Percentiles rank a stretch among this genome's conserved stretches.
Conservation (phyloP, 2,888 invertebrate genomes). For the Papilio demoleus region DNA sequence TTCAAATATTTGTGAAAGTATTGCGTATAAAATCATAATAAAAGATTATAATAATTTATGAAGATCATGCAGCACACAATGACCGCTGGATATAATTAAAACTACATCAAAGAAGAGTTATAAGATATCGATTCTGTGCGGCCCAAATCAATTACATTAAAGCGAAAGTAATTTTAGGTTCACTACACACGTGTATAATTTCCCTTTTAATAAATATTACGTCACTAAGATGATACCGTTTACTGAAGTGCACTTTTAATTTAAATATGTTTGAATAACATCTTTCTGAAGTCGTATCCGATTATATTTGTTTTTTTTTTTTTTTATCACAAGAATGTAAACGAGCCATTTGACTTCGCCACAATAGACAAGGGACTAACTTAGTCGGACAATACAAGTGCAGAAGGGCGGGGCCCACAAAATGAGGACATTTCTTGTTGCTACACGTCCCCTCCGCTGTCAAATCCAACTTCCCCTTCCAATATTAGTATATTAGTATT, state of each 20-base stretch:
- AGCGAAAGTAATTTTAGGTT: slow-evolving; percentile 40
- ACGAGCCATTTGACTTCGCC: too few species aligned
- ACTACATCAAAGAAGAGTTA: slow-evolving; percentile 36
- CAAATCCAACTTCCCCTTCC: too few species aligned
- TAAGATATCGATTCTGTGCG: slow-evolving; percentile 14
- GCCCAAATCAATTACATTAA: slow-evolving; percentile 38
- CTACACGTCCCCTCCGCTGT: too few species aligned
- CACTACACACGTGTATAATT: slow-evolving; percentile 24
- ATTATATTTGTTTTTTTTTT: too few species aligned
- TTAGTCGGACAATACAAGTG: too few species aligned
- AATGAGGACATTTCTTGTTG: too few species aligned
- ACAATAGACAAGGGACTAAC: too few species aligned
- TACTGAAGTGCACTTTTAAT: not conserved
- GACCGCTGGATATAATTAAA: slow-evolving; percentile 43
- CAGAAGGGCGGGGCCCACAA: too few species aligned
- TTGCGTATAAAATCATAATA: not conserved
- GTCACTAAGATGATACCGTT: slow-evolving; percentile 36
- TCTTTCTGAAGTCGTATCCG: too few species aligned
- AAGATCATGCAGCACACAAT: not conserved
- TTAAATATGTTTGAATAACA: not conserved
- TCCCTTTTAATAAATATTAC: slow-evolving; percentile 35
- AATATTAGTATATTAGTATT: too few species aligned
- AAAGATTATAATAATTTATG: not conserved
- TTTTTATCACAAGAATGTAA: too few species aligned
- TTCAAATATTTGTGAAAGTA: slow-evolving; percentile 14